Conservation (phyloP, 1,140 invertebrate species). For the Acromyrmex heyeri region DNA sequence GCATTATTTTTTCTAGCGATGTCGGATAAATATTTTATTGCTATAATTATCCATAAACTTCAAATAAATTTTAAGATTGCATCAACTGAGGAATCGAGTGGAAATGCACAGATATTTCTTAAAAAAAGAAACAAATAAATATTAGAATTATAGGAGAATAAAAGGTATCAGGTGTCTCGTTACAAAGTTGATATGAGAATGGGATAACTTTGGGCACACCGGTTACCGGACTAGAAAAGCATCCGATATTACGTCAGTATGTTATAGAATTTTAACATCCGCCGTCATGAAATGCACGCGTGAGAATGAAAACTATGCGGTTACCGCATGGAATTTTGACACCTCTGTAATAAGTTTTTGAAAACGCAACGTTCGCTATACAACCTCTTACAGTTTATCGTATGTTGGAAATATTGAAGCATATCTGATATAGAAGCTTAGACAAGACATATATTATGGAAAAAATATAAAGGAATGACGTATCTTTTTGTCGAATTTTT, state of each 20-base stretch:
- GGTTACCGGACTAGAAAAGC: background rate
- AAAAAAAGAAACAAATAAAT: background rate
- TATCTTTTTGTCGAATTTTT: background rate
- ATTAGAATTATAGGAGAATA: background rate
- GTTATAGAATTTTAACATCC: constrained; percentile 4
- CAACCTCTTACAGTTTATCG: background rate
- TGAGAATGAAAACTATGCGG: constrained; percentile 21
- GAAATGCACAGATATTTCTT: background rate
- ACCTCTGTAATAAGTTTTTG: background rate
- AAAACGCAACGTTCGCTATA: background rate
- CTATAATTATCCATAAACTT: background rate
- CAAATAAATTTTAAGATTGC: background rate
- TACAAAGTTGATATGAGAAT: background rate
- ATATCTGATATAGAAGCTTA: background rate
- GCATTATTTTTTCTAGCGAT: background rate
- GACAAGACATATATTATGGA: background rate
- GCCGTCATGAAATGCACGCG: background rate
- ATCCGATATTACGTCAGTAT: background rate
- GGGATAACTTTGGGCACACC: background rate
- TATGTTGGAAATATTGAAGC: background rate
- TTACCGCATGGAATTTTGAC: constrained; percentile 35
- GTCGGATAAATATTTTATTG: background rate
- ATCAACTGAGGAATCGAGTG: background rate
- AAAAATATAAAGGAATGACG: background rate
- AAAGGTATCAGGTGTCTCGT: background rate